Evolutionary conservation across 2,113 vertebrate genomes (phyloP), one percentile per base, ranked within the genome.

Genomic region (Phyllostomus hastatus): DNA sequence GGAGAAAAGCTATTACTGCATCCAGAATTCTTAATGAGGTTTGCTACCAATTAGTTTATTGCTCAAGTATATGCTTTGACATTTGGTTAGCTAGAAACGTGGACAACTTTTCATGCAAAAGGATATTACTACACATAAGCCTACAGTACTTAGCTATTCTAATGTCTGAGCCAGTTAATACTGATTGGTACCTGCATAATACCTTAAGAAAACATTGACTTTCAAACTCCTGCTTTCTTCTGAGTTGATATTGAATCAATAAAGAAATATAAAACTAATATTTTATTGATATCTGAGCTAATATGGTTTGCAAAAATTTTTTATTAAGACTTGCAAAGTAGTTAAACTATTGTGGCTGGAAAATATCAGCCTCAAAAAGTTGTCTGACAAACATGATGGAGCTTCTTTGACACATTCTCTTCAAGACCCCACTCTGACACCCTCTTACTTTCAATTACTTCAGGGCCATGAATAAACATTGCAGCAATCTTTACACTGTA

Each of bases 21-120:
- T 88, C 95, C 90, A 97, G 97, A 93, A 97, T 95, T 97, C 92
- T 97, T 98, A 98, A 98, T 97, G 97, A 98, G 95, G 96, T 24
- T n/a, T 97, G 95, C 78, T 96, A 97, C 92, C 90, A 98, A 98
- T 98, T 98, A 98, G 97, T 97, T 96, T 97, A 93, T 96, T 98
- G 94, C 96, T 92, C 87, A 97, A 98, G 69, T 98, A 96, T 57
- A 76, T 61, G 91, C 94, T 96, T 82, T 97, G 94, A 94, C 97
- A 96, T 97, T 94, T 96, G 61, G 88, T 83, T 92, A 94, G 75
- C 61, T 52, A 92, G 57, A 94, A 96, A 92, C 86, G 28, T 91
- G 52, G 48, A 61, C 35, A 90, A 83, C 93, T 95, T 97, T 95
- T 94, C 26, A 79, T 15, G 22, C 75, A 76, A 95, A 16, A 97